Conservation (phyloP, 2,797 vertebrate genomes). For the Micromesistius poutassou region DNA sequence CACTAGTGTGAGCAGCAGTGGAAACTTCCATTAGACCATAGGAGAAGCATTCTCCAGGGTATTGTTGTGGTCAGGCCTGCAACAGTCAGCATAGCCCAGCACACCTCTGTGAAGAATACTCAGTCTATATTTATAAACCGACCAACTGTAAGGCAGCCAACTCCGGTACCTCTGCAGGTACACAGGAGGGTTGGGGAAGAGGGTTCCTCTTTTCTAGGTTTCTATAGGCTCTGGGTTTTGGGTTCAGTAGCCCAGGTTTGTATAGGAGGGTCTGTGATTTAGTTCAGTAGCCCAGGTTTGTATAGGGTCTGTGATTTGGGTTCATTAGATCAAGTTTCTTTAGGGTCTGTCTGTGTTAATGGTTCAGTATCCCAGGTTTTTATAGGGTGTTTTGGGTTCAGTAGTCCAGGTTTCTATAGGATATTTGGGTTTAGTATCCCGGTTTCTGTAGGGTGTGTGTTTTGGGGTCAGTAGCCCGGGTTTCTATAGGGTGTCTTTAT, state of each 20-base stretch:
- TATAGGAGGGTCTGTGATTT: too few relatives aligned
- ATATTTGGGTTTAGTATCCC: too few relatives aligned
- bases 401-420: too few relatives aligned
- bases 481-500: background rate
- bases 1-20: conserved; percentile 43
- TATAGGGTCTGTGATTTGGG: too few relatives aligned
- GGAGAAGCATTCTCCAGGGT: conserved; percentile 45
- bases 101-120: conserved; percentile 48
- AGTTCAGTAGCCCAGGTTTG: too few relatives aligned
- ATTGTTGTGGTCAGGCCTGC: conserved; percentile 55
- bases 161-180: conserved; percentile 23
- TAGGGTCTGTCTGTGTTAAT: too few relatives aligned
- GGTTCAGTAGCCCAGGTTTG: too few relatives aligned
- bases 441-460: too few relatives aligned
- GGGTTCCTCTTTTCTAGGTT: conserved; percentile 15
- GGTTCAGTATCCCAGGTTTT: too few relatives aligned
- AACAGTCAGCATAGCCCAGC: conserved; percentile 46
- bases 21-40: conserved; percentile 53
- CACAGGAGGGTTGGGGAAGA: background rate
- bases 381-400: too few relatives aligned
- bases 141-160: conserved; percentile 39
- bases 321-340: too few relatives aligned
- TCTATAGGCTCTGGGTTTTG: background rate
- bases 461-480: too few relatives aligned
- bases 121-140: conserved; percentile 44